phyloP scores from a whole-genome alignment of 2,888 invertebrate species.

The Agriotes lineatus region DNA sequence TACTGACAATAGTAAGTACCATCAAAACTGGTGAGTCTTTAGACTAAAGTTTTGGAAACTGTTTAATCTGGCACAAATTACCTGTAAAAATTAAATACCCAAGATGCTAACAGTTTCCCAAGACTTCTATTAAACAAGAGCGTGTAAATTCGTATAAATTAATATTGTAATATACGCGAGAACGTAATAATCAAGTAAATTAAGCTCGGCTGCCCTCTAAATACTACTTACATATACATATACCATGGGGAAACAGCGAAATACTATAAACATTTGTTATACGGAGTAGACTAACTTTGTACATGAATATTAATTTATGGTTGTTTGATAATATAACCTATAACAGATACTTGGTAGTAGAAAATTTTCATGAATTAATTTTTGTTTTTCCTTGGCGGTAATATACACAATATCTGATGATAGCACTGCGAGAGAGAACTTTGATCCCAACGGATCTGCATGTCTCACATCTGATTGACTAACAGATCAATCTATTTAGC shows the following conservation, averaged over 20 bases:
- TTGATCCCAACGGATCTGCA: background rate
- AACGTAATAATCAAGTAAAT: constrained; percentile 18
- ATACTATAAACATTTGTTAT: constrained; percentile 18
- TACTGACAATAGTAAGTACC: too few species aligned
- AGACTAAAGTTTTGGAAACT: too few species aligned
- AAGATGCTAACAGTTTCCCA: background rate
- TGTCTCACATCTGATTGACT: background rate
- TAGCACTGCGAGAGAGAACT: too few species aligned
- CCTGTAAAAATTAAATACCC: constrained; percentile 2
- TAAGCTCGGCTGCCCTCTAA: background rate
- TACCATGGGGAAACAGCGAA: background rate
- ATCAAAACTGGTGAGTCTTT: too few species aligned
- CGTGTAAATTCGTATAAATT: background rate
- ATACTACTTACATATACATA: background rate
- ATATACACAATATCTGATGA: too few species aligned
- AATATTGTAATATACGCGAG: constrained; percentile 3
- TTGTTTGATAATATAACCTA: background rate
- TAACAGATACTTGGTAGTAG: too few species aligned
- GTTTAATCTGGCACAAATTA: constrained; percentile 10
- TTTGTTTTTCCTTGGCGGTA: too few species aligned
- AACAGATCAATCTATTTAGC: constrained; percentile 2
- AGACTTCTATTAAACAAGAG: constrained; percentile 2
- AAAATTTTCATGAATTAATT: too few species aligned
- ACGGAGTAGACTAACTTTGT: background rate
- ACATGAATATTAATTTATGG: background rate